Conservation (phyloP, 1,140 invertebrate genomes). For the Ptiloglossa arizonensis region DNA sequence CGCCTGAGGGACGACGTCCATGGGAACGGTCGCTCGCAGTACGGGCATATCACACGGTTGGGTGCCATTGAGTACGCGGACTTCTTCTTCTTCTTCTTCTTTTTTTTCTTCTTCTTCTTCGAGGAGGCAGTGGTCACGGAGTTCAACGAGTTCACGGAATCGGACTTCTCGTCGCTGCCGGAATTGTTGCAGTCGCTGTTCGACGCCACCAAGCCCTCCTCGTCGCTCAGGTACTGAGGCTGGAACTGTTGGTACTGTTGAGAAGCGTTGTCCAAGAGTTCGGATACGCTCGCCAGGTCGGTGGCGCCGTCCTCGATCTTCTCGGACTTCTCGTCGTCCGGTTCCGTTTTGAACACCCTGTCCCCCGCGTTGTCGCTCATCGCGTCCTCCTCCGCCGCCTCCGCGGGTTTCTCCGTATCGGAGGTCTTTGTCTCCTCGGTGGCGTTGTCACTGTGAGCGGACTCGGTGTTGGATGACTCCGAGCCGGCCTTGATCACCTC, state of each 20-base stretch:
- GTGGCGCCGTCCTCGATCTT: constrained; percentile 76
- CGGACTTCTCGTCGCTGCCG: constrained; percentile 89
- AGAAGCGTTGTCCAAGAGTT: constrained; percentile 90
- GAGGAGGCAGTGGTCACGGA: constrained; percentile 60
- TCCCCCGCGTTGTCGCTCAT: background rate
- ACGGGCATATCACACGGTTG: constrained; percentile 95
- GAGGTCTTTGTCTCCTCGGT: background rate
- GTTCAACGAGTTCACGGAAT: constrained; percentile 78
- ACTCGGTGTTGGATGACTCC: constrained; percentile 56
- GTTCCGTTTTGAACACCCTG: constrained; percentile 46
- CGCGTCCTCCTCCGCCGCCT: background rate
- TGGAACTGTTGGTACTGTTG: constrained; percentile 87
- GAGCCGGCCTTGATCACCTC: constrained; percentile 39
- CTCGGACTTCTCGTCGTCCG: constrained; percentile 37
- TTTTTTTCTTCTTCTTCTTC: constrained; percentile 73
- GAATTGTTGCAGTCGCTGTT: constrained; percentile 90
- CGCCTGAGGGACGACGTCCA: constrained; percentile 96
- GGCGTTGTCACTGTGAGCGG: background rate
- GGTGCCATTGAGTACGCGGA: constrained; percentile 98
- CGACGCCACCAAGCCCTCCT: constrained; percentile 88
- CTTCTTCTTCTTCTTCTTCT: constrained; percentile 88
- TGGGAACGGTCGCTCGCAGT: constrained; percentile 95
- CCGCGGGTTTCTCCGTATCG: background rate
- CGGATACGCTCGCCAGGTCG: constrained; percentile 90
- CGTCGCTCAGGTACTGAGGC: constrained; percentile 84